phyloP scores from a whole-genome alignment of 2,888 invertebrate genomes.

The Limnephilus rhombicus region DNA sequence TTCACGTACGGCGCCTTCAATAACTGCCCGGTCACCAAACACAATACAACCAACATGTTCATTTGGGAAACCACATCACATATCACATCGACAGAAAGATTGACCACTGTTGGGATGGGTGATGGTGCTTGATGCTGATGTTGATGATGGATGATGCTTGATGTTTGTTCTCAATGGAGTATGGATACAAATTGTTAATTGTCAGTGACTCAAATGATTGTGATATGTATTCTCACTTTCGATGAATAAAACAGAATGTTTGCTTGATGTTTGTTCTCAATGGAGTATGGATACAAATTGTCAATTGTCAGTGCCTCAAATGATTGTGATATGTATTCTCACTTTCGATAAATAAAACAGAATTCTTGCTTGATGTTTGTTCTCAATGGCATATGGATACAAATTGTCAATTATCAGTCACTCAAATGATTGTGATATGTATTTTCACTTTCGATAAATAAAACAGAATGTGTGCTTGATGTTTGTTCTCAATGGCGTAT shows the following conservation, averaged over 20 bases:
- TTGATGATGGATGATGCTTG: neutral
- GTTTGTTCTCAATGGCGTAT: neutral
- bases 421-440: too few relatives aligned
- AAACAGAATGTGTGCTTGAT: neutral
- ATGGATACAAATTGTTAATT: neutral
- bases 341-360: neutral
- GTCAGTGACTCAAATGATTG: neutral
- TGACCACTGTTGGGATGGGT: neutral
- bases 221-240: neutral
- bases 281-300: neutral
- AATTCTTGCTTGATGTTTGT: too few relatives aligned
- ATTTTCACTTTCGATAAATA: neutral
- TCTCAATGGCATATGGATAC: neutral
- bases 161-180: neutral
- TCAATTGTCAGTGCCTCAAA: neutral
- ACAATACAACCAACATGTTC: constrained; percentile 20
- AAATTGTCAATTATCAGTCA: neutral
- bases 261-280: neutral
- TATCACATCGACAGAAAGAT: constrained; percentile 28
- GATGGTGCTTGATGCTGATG: neutral
- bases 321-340: neutral
- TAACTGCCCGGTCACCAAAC: constrained; percentile 81
- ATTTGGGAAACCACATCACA: constrained; percentile 10
- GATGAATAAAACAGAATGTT: neutral
- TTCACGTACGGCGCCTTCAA: constrained; percentile 98